Percentiles rank a stretch among this genome's conserved stretches.
Conservation (phyloP, 2,113 vertebrate genomes). For the Agelaius phoeniceus region DNA sequence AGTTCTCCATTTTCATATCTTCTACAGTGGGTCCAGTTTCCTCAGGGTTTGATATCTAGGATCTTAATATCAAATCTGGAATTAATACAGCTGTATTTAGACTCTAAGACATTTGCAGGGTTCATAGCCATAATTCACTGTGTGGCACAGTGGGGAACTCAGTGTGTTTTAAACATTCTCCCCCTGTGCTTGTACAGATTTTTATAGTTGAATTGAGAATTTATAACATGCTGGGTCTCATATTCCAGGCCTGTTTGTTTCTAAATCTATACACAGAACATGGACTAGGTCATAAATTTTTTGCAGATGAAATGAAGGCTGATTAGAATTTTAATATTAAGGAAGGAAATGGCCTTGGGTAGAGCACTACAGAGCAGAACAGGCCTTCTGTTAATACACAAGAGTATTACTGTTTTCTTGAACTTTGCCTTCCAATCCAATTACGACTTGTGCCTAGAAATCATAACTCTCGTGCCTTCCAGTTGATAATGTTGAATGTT, state of each 20-base stretch:
- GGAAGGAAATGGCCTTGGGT: constrained; percentile 59
- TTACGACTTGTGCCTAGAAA: constrained; percentile 33
- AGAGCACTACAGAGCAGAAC: constrained; percentile 6
- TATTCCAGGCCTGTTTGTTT: constrained; percentile 10
- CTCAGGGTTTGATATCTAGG: not conserved
- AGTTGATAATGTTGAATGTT: not conserved
- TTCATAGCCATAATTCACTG: not conserved
- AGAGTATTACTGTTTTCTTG: constrained; percentile 43
- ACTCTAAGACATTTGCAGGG: not conserved
- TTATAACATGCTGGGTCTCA: not conserved
- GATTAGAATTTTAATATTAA: constrained; percentile 47
- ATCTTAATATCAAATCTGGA: not conserved
- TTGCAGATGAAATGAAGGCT: constrained; percentile 32
- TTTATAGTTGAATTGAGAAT: not conserved
- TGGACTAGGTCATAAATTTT: not conserved
- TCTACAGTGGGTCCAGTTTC: not conserved
- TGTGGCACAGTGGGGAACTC: not conserved
- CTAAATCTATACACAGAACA: not conserved
- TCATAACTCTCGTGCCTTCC: not conserved
- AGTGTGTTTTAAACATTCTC: not conserved
- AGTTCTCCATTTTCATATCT: not conserved
- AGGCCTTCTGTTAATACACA: constrained; percentile 45
- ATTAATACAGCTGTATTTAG: not conserved
- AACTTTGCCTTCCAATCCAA: constrained; percentile 52
- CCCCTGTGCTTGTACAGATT: not conserved